Percentiles rank a stretch among this genome's conserved stretches.
These are phyloP conservation scores for Epizoanthus rinbou DNA, from an alignment of 92 coral and sea anemone species.

Conservation along the genomic window DNA sequence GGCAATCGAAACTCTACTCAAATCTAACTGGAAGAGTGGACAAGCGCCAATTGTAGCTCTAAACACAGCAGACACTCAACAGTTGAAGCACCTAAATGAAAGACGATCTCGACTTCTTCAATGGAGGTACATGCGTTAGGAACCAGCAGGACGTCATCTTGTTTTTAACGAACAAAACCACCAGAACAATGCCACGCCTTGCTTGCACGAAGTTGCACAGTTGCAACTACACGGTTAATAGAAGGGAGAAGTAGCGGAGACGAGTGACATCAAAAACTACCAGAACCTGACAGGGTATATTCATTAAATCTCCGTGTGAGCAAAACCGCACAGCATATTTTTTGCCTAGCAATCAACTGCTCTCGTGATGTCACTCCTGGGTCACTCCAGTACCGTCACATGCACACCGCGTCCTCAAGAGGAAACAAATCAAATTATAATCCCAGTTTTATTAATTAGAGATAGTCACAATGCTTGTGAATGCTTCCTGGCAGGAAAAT, in stretches of 20 bases:
- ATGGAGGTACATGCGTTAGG: neutral
- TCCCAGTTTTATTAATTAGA: neutral
- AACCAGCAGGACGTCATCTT: neutral
- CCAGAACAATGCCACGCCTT: slow-evolving; percentile 33
- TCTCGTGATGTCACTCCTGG: neutral
- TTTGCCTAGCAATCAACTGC: slow-evolving; percentile 3
- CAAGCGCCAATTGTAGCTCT: too few relatives aligned
- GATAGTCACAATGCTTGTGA: neutral
- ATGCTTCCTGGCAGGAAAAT: neutral
- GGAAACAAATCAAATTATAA: neutral
- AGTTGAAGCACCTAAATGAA: neutral
- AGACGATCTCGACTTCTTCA: neutral
- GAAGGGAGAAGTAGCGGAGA: neutral
- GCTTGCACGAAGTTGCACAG: neutral
- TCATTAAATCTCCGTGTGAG: slow-evolving; percentile 32
- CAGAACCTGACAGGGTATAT: neutral
- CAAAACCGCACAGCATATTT: slow-evolving; percentile 3
- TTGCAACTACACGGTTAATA: neutral
- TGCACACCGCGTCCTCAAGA: neutral
- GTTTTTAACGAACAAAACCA: slow-evolving; percentile 23
- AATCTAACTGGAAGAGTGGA: too few relatives aligned
- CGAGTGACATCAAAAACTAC: slow-evolving; percentile 6
- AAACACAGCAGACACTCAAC: neutral
- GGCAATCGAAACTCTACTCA: too few relatives aligned
- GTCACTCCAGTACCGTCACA: neutral